Conservation (phyloP, 2,113 vertebrate genomes). For the Girardinichthys multiradiatus region DNA sequence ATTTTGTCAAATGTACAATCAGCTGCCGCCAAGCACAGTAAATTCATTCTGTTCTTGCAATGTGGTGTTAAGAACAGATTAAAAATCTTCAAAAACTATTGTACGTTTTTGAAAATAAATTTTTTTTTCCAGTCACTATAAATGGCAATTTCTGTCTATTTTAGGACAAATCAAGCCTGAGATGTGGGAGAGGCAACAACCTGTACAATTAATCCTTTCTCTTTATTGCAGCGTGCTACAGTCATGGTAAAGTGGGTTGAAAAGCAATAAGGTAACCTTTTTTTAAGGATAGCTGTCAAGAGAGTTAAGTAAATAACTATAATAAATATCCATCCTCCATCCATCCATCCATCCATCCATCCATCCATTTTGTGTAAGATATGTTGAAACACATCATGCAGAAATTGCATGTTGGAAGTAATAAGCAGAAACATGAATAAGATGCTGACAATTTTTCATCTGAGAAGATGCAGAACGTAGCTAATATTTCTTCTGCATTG, state of each 20-base stretch:
- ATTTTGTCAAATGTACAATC: neutral
- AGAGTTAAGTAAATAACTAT: too few relatives aligned
- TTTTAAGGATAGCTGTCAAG: conserved; percentile 17
- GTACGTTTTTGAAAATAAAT: conserved; percentile 2
- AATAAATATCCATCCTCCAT: too few relatives aligned
- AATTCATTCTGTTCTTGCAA: neutral
- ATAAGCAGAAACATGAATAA: conserved; percentile 5
- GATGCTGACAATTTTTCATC: conserved; percentile 19
- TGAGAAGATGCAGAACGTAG: conserved; percentile 3
- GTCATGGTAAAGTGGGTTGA: conserved; percentile 18
- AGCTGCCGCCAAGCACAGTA: neutral
- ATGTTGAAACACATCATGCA: conserved; percentile 22
- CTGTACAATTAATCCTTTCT: neutral
- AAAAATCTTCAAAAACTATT: neutral
- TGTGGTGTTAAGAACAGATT: neutral
- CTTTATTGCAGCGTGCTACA: neutral
- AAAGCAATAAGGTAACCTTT: neutral
- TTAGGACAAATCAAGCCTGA: conserved; percentile 5
- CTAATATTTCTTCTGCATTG: conserved; percentile 1
- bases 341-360: too few relatives aligned
- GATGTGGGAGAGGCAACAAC: neutral
- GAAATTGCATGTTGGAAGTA: conserved; percentile 15
- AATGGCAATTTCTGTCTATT: neutral
- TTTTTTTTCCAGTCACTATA: neutral
- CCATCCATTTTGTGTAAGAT: too few relatives aligned